Conservation (phyloP, 2,888 invertebrate species). For the Tinea pellionella region DNA sequence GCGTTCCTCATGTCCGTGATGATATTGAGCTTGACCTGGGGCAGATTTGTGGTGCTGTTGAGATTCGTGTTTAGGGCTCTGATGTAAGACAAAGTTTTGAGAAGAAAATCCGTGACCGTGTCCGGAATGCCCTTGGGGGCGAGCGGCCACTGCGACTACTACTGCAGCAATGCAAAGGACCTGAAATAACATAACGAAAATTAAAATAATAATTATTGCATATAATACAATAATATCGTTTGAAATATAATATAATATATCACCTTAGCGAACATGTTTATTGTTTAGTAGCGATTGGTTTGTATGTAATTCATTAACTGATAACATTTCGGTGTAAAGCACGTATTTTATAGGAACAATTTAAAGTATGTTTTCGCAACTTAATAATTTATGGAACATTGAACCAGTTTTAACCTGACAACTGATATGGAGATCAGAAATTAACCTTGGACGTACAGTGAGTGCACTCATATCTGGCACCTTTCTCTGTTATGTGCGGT, state of each 20-base stretch:
- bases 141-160: neutral
- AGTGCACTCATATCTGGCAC: neutral
- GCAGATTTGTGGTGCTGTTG: neutral
- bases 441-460: slow-evolving; percentile 1
- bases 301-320: neutral
- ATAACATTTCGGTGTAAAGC: neutral
- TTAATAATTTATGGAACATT: slow-evolving; percentile 10
- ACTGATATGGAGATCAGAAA: slow-evolving; percentile 1
- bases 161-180: slow-evolving; percentile 1
- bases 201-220: too few species aligned
- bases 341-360: slow-evolving; percentile 5
- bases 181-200: neutral
- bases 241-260: neutral
- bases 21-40: neutral
- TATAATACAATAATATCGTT: neutral
- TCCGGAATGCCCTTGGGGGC: slow-evolving; percentile 19
- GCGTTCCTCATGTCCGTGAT: slow-evolving; percentile 10
- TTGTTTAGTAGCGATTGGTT: neutral
- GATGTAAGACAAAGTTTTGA: slow-evolving; percentile 42
- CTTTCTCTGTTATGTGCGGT: neutral
- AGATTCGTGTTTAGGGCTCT: slow-evolving; percentile 32
- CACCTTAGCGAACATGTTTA: slow-evolving; percentile 3
- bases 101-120: slow-evolving; percentile 47
- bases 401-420: slow-evolving; percentile 16
- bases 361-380: slow-evolving; percentile 17